Evolutionary conservation across 2,888 invertebrate species (phyloP), one percentile per base, ranked within the genome.

Genomic region (Dicycla oo): DNA sequence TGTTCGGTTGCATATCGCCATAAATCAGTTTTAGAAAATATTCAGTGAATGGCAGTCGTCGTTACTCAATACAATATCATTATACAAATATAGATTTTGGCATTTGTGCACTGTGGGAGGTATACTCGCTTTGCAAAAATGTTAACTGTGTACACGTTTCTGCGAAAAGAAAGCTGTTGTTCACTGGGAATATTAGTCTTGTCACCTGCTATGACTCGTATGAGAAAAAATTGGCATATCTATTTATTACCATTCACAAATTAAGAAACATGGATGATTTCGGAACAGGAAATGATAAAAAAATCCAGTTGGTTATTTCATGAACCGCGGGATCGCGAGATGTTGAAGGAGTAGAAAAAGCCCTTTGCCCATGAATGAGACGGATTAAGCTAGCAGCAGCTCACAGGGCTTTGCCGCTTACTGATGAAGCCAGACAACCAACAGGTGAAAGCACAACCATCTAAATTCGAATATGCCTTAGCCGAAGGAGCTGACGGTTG

Each of bases 71-170:
- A 92, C 93, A 89, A 90, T 91, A 91, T 95, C 95, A 94, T 95
- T 95, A 96, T 93, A 95, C 95, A 96, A 96, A 96, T 95, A 95
- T 95, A 94, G 94, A 94, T 94, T 95, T 92, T 93, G 92, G 86
- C 93, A 91, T 93, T 95, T 93, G 90, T 95, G 92, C 95, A 95
- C 95, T 89, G 94, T 95, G 94, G 95, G 95, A 93, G 95, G 95
- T 92, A 91, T 88, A 84, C 87, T 88, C 89, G 89, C 86, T 90
- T 92, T 92, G 91, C 93, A 88, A 93, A 90, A 89, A 88, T 89
- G 86, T 86, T 86, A 78, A 89, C 88, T 84, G 89, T 82, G 80
- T 83, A 77, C 85, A 76, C 88, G 87, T 83, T 93, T 95, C 94
- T 90, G 68, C 86, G 94, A 95, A 95, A 93, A 94, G 95, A 95